Conservation (phyloP, 2,888 invertebrate genomes). For the Drosophila affinis region DNA sequence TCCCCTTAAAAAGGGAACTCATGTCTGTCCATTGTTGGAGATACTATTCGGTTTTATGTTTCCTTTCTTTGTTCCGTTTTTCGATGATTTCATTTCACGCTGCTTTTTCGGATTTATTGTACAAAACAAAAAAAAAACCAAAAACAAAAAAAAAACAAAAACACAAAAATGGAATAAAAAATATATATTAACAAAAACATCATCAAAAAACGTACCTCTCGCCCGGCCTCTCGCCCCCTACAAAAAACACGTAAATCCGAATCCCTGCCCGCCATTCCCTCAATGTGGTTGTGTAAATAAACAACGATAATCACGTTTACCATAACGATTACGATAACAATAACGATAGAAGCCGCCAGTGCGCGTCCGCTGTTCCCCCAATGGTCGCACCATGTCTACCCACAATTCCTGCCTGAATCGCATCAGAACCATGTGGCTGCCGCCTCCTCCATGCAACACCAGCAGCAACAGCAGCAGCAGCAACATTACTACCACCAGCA, state of each 20-base stretch:
- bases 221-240: conserved; percentile 32
- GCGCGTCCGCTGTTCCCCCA: conserved; percentile 94
- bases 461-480: conserved; percentile 83
- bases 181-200: background rate
- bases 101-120: conserved; percentile 84
- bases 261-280: background rate
- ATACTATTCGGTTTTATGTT: conserved; percentile 75
- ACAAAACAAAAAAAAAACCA: conserved; percentile 56
- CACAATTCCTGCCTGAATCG: conserved; percentile 96
- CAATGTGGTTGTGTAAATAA: conserved; percentile 30
- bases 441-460: conserved; percentile 80
- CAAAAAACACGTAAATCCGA: conserved; percentile 12
- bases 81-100: conserved; percentile 83
- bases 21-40: conserved; percentile 76
- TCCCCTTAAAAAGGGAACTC: conserved; percentile 60
- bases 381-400: conserved; percentile 97
- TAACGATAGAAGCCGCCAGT: conserved; percentile 80
- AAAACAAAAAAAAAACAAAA: conserved; percentile 32
- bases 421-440: conserved; percentile 89
- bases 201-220: conserved; percentile 25
- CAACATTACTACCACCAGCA: conserved; percentile 84
- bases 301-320: conserved; percentile 1
- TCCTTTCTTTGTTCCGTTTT: conserved; percentile 80
- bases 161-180: conserved; percentile 55
- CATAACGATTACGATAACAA: background rate